These are phyloP conservation scores for Vulpes lagopus DNA, from an alignment of 2,113 vertebrate genomes.

Conservation along the genomic window DNA sequence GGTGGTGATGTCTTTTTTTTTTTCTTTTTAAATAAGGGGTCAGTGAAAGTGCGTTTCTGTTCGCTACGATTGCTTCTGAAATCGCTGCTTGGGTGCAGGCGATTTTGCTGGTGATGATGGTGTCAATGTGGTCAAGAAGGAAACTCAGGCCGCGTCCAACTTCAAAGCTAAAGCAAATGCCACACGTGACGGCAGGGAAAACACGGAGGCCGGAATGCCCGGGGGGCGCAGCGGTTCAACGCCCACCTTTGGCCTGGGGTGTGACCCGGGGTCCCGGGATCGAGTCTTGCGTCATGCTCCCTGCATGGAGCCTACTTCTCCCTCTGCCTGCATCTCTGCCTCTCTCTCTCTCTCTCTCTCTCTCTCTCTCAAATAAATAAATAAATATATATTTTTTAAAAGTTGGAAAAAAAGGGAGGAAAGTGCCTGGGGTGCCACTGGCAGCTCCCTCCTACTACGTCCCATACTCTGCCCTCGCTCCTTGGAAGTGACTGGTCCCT, in stretches of 20 bases:
- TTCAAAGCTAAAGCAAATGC: conserved; percentile 21
- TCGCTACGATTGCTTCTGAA: conserved; percentile 63
- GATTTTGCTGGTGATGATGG: not conserved
- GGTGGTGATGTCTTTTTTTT: conserved; percentile 68
- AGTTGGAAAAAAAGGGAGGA: not conserved
- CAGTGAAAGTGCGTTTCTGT: conserved; percentile 64
- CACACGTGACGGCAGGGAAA: not conserved
- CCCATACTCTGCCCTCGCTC: rapidly evolving
- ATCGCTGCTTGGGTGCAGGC: conserved; percentile 26
- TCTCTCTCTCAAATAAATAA: not conserved
- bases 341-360: too few species aligned
- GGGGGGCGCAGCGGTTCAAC: too few species aligned
- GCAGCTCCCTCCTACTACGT: not conserved
- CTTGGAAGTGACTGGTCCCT: not conserved
- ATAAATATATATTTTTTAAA: not conserved
- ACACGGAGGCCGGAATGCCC: not conserved
- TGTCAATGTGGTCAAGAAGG: not conserved
- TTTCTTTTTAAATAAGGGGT: conserved; percentile 63
- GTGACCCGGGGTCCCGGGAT: not conserved
- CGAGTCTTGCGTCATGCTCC: not conserved
- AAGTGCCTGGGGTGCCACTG: not conserved
- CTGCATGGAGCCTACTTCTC: not conserved
- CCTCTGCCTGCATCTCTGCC: not conserved
- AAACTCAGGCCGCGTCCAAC: not conserved
- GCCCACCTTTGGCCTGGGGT: too few species aligned